Conservation (phyloP, 1,140 invertebrate genomes). For the Drosophila littoralis region DNA sequence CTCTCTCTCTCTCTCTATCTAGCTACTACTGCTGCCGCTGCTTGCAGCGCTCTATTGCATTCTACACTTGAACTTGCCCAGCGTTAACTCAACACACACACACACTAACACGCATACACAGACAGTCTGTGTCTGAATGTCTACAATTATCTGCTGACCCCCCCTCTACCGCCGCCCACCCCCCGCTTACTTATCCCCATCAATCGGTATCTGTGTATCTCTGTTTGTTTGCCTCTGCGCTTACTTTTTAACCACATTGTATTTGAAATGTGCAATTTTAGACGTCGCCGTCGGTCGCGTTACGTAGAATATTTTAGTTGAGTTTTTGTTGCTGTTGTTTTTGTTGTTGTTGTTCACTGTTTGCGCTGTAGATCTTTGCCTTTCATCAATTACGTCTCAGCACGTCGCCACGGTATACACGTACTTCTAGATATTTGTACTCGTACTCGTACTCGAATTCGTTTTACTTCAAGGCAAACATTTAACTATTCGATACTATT, state of each 20-base stretch:
- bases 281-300: slow-evolving; percentile 48
- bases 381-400: slow-evolving; percentile 65
- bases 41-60: slow-evolving; percentile 72
- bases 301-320: slow-evolving; percentile 44
- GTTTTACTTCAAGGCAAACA: slow-evolving; percentile 17
- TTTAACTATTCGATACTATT: slow-evolving; percentile 21
- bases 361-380: slow-evolving; percentile 55
- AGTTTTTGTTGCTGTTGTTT: slow-evolving; percentile 30
- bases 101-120: slow-evolving; percentile 18
- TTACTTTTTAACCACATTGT: slow-evolving; percentile 82
- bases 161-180: not conserved
- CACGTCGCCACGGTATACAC: slow-evolving; percentile 14
- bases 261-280: slow-evolving; percentile 81
- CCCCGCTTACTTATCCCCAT: not conserved
- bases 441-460: slow-evolving; percentile 4
- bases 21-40: slow-evolving; percentile 8
- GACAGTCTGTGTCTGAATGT: slow-evolving; percentile 30
- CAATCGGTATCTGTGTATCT: slow-evolving; percentile 41
- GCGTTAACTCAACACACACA: slow-evolving; percentile 63
- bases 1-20: slow-evolving; percentile 5
- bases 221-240: slow-evolving; percentile 52
- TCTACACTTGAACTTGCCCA: slow-evolving; percentile 81
- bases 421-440: slow-evolving; percentile 19
- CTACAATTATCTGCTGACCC: slow-evolving; percentile 65
- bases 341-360: slow-evolving; percentile 26